Evolutionary conservation across 53 echinoderm and acorn worm genomes (phyloP).

Genomic region (Luidia sarsii): DNA sequence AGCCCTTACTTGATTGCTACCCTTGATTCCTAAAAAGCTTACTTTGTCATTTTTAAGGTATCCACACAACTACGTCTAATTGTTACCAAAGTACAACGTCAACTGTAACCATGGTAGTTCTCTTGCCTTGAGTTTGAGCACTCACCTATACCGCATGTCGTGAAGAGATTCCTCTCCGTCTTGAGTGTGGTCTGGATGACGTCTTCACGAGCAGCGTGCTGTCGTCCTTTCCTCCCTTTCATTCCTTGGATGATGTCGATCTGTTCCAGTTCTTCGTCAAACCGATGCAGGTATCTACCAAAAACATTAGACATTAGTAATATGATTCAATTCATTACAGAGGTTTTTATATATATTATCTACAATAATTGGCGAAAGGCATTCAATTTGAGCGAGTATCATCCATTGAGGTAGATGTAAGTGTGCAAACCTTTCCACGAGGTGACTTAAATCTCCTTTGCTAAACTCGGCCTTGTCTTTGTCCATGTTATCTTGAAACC

Average conservation of each 20-base stretch:
- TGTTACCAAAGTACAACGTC: too few relatives aligned
- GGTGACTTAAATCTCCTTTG: slow-evolving; percentile 66
- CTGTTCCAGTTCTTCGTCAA: slow-evolving; percentile 95
- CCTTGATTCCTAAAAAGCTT: too few relatives aligned
- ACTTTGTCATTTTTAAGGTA: too few relatives aligned
- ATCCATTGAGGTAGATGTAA: too few relatives aligned
- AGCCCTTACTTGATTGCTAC: too few relatives aligned
- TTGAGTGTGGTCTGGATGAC: slow-evolving; percentile 70
- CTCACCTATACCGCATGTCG: slow-evolving; percentile 88
- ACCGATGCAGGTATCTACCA: slow-evolving; percentile 83
- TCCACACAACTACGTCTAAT: too few relatives aligned
- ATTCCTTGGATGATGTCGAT: slow-evolving; percentile 89
- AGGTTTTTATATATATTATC: background rate
- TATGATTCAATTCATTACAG: background rate
- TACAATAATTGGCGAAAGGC: background rate
- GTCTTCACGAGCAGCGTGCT: slow-evolving; percentile 86
- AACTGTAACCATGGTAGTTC: too few relatives aligned
- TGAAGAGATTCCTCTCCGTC: slow-evolving; percentile 72
- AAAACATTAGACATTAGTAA: background rate
- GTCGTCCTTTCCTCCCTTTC: slow-evolving; percentile 77
- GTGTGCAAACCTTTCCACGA: slow-evolving; percentile 80
- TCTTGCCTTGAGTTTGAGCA: too few relatives aligned
- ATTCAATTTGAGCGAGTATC: too few relatives aligned
- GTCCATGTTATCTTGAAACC: slow-evolving; percentile 85
- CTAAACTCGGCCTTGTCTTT: slow-evolving; percentile 65